A percentile compares a stretch with the other conserved stretches of the same genome.
Evolutionary conservation across 2,113 vertebrate genomes (phyloP).

Genomic region (Megaleporinus macrocephalus): DNA sequence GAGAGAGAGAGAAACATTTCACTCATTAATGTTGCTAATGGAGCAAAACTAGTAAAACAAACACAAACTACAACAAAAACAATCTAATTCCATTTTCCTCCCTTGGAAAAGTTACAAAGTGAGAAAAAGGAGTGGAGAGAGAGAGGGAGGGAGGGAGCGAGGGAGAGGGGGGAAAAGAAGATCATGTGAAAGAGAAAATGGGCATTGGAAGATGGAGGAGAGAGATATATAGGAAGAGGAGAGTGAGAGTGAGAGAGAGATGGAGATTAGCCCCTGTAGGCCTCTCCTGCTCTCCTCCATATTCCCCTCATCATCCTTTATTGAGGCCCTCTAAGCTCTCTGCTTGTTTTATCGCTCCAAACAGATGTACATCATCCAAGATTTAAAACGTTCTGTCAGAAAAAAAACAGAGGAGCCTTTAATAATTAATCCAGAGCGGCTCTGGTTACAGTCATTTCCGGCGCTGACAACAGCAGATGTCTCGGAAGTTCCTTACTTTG

Average conservation of each 20-base stretch:
- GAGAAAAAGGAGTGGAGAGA: neutral
- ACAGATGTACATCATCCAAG: constrained; percentile 78
- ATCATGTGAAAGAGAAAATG: constrained; percentile 17
- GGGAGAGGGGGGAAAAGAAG: neutral
- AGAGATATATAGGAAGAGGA: constrained; percentile 22
- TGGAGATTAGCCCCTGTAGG: constrained; percentile 55
- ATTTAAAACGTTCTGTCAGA: constrained; percentile 74
- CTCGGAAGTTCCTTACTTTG: constrained; percentile 62
- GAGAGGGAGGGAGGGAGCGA: neutral
- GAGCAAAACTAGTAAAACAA: neutral
- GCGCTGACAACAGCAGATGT: constrained; percentile 71
- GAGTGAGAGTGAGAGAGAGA: constrained; percentile 5
- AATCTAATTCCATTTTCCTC: too few relatives aligned
- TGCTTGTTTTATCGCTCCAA: constrained; percentile 62
- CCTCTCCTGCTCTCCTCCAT: constrained; percentile 9
- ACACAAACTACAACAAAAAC: too few relatives aligned
- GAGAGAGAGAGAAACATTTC: constrained; percentile 3
- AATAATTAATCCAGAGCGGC: constrained; percentile 69
- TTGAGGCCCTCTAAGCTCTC: constrained; percentile 69
- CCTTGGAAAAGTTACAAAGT: neutral
- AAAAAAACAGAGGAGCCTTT: constrained; percentile 58
- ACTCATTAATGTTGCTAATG: too few relatives aligned
- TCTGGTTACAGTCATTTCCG: constrained; percentile 65
- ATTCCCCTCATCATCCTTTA: constrained; percentile 60
- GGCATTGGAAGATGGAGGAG: neutral